Percentiles rank a stretch among this genome's conserved stretches.
Evolutionary conservation across 2,888 invertebrate genomes (phyloP).

Genomic region (Drosophila demipolita): DNA sequence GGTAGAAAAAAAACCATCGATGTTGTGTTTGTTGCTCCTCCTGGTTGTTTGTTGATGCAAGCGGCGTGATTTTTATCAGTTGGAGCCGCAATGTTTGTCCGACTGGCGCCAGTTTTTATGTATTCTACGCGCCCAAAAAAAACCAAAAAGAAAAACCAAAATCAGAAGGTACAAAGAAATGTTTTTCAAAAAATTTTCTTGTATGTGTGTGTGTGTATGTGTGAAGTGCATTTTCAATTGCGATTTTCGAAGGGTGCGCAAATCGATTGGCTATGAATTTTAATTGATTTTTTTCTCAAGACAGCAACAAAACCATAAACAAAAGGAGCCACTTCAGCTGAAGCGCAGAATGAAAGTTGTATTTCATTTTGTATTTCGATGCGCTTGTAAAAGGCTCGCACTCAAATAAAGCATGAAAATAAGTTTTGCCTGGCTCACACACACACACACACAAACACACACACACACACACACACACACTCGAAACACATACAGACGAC

Average conservation of each 20-base stretch:
- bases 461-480: slow-evolving; percentile 3
- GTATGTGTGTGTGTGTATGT: slow-evolving; percentile 13
- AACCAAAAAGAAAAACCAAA: slow-evolving; percentile 12
- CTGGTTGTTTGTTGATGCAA: slow-evolving; percentile 72
- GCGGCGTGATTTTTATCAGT: slow-evolving; percentile 82
- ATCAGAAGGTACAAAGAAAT: slow-evolving; percentile 28
- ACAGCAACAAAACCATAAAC: slow-evolving; percentile 30
- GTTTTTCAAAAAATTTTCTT: slow-evolving; percentile 20
- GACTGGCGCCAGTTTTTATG: slow-evolving; percentile 76
- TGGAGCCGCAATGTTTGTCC: slow-evolving; percentile 66
- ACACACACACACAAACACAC: slow-evolving; percentile 17
- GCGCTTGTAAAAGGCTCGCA: slow-evolving; percentile 75
- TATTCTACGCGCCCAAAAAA: slow-evolving; percentile 46
- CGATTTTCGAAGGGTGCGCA: slow-evolving; percentile 62
- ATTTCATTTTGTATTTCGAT: slow-evolving; percentile 78
- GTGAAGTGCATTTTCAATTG: slow-evolving; percentile 60
- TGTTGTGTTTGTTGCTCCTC: slow-evolving; percentile 37
- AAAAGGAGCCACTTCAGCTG: slow-evolving; percentile 12
- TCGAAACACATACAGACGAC: slow-evolving; percentile 13
- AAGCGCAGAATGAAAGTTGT: slow-evolving; percentile 65
- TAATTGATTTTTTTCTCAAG: slow-evolving; percentile 78
- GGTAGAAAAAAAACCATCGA: slow-evolving; percentile 47
- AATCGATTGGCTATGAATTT: slow-evolving; percentile 84
- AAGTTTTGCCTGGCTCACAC: slow-evolving; percentile 65
- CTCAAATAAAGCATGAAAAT: slow-evolving; percentile 80